Conservation (phyloP, 2,113 vertebrate species). For the Telmatochromis bifrenatus region DNA sequence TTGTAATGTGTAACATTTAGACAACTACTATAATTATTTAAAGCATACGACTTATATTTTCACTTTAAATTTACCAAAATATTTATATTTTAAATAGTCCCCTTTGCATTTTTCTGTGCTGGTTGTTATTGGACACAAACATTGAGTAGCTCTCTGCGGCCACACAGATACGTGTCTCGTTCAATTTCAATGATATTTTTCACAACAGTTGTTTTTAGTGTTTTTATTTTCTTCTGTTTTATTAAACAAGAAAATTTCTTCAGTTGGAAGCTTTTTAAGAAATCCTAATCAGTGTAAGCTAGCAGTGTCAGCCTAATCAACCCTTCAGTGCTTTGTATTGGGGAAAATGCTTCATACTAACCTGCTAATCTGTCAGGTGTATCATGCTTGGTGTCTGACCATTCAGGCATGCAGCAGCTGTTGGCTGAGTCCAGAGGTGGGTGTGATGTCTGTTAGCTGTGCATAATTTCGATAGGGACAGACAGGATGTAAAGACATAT, state of each 20-base stretch:
- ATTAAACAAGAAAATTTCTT: background rate
- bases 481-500: background rate
- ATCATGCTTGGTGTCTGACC: background rate
- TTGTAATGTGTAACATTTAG: background rate
- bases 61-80: background rate
- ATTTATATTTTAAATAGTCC: background rate
- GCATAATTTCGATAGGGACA: background rate
- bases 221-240: background rate
- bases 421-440: background rate
- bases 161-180: background rate
- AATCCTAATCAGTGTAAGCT: background rate
- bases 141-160: background rate
- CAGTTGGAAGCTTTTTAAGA: background rate
- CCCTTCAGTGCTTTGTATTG: background rate
- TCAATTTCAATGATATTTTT: background rate
- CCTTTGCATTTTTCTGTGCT: background rate
- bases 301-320: background rate
- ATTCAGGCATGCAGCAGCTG: background rate
- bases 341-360: background rate
- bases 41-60: background rate
- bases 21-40: background rate
- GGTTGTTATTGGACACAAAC: background rate
- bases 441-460: background rate
- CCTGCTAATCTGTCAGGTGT: background rate
- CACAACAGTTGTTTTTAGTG: background rate